Percentiles rank a stretch among this genome's conserved stretches.
Evolutionary conservation across 2,888 invertebrate species (phyloP).

Genomic region (Tolmerus cingulatus): DNA sequence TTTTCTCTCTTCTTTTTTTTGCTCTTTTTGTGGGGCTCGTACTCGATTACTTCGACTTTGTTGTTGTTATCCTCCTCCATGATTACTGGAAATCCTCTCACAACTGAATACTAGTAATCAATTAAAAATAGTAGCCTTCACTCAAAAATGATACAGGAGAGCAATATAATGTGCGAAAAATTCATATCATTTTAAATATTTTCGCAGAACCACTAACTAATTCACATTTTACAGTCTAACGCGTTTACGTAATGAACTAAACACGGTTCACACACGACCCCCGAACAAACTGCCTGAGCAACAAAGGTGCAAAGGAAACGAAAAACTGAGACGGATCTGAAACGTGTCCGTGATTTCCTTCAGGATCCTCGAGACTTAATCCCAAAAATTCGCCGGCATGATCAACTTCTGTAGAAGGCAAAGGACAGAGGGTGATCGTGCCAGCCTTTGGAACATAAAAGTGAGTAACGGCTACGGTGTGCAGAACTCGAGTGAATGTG

Average conservation of each 20-base stretch:
- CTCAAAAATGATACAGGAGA: not conserved
- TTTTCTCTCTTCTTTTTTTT: slow-evolving; percentile 63
- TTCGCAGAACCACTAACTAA: not conserved
- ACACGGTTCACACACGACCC: not conserved
- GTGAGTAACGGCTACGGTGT: no score
- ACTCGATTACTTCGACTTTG: slow-evolving; percentile 58
- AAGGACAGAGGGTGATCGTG: not conserved
- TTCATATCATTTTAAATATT: not conserved
- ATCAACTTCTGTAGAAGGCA: not conserved
- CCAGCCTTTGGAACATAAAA: no score
- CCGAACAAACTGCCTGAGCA: not conserved
- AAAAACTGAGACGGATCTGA: not conserved
- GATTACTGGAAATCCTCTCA: slow-evolving; percentile 43
- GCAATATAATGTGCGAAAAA: not conserved
- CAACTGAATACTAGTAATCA: not conserved
- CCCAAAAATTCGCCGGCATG: not conserved
- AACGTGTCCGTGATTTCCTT: slow-evolving; percentile 1
- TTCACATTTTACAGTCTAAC: not conserved
- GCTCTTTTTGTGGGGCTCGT: slow-evolving; percentile 60
- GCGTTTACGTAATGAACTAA: not conserved
- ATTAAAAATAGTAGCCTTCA: not conserved
- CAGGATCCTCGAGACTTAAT: not conserved
- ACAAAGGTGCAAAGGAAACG: not conserved
- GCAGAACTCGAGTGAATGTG: no score
- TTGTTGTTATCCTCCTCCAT: slow-evolving; percentile 60